Percentiles rank a stretch among this genome's conserved stretches.
These are phyloP conservation scores for Danionella dracula DNA, from an alignment of 2,797 vertebrate species.

Conservation along the genomic window DNA sequence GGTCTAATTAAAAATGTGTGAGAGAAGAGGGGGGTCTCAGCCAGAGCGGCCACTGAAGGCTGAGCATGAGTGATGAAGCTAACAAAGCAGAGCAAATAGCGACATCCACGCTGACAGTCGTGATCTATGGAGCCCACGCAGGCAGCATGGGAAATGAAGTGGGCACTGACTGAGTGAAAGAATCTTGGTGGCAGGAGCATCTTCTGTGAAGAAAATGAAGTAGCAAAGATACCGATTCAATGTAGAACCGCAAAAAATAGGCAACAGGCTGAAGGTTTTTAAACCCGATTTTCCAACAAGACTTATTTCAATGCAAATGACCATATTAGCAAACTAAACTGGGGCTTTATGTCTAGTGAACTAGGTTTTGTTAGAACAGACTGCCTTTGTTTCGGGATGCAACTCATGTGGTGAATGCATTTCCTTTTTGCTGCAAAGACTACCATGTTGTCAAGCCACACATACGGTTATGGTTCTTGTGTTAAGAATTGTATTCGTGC, in stretches of 20 bases:
- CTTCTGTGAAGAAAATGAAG: constrained; percentile 41
- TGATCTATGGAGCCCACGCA: constrained; percentile 76
- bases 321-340: background rate
- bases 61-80: constrained; percentile 75
- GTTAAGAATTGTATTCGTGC: background rate
- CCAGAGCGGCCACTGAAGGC: constrained; percentile 61
- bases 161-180: constrained; percentile 59
- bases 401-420: background rate
- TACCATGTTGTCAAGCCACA: background rate
- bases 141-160: constrained; percentile 69
- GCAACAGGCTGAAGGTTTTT: background rate
- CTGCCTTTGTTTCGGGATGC: background rate
- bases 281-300: background rate
- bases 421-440: constrained; percentile 2
- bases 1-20: constrained; percentile 87
- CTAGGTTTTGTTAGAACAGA: background rate
- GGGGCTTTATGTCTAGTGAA: background rate
- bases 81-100: constrained; percentile 78
- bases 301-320: background rate
- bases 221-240: constrained; percentile 22
- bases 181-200: constrained; percentile 49
- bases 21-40: constrained; percentile 60
- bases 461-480: background rate
- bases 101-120: constrained; percentile 73
- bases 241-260: constrained; percentile 5